Conservation (phyloP, 2,797 vertebrate genomes). For the Sitta carolinensis region DNA sequence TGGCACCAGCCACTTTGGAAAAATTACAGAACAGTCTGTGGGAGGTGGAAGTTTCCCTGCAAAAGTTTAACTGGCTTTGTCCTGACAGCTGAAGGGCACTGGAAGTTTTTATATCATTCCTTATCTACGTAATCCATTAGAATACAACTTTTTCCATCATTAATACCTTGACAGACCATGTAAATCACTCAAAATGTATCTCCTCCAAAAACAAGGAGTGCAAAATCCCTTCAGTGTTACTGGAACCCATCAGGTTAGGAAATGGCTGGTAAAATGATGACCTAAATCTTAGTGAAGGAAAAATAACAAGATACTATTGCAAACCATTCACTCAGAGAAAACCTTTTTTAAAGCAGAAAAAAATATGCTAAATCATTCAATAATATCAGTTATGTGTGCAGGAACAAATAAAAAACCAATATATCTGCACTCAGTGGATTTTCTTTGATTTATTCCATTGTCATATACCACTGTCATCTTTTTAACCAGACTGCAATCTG, state of each 20-base stretch:
- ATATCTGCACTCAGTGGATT: background rate
- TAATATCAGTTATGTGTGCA: background rate
- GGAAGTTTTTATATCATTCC: background rate
- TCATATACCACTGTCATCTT: background rate
- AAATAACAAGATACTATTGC: background rate
- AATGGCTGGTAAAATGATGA: background rate
- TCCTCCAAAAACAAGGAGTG: background rate
- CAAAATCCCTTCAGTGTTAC: background rate
- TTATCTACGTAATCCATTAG: background rate
- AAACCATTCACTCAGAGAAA: background rate
- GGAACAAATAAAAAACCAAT: background rate
- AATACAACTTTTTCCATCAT: background rate
- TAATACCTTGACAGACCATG: background rate
- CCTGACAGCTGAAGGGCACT: background rate
- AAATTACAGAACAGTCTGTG: background rate
- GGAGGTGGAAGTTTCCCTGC: background rate
- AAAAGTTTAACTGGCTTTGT: background rate
- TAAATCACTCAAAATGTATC: background rate
- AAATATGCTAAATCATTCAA: background rate
- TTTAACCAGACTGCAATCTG: background rate
- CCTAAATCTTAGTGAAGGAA: background rate
- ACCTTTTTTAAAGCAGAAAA: background rate
- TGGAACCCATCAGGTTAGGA: background rate
- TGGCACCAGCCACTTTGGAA: background rate
- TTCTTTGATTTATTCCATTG: background rate